These are phyloP conservation scores for Sterrhoptilus dennistouni DNA, from an alignment of 2,113 vertebrate genomes.

Conservation along the genomic window DNA sequence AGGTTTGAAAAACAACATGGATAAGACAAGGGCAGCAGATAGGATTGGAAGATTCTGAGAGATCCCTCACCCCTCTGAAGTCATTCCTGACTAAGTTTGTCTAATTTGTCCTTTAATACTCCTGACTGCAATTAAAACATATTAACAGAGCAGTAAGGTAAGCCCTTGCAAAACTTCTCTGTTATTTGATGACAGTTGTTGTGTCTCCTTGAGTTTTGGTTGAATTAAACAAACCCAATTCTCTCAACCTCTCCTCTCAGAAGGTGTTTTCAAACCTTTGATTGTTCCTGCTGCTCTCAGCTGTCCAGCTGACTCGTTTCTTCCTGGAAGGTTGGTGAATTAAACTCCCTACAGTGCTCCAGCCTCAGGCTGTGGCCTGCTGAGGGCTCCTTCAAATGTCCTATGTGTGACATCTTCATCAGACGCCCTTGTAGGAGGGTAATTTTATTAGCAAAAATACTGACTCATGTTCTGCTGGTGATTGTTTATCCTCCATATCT, in stretches of 20 bases:
- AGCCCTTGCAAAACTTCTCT: neutral
- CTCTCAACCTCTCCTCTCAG: neutral
- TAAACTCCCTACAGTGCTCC: neutral
- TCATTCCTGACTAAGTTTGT: neutral
- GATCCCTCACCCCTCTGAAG: neutral
- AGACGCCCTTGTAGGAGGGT: rapidly evolving
- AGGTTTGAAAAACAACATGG: neutral
- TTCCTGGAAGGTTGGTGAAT: neutral
- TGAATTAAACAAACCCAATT: neutral
- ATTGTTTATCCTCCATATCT: neutral
- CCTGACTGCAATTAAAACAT: neutral
- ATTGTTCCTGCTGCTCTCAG: neutral
- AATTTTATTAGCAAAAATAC: neutral
- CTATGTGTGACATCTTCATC: neutral
- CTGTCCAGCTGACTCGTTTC: neutral
- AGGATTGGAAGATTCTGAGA: neutral
- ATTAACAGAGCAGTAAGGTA: neutral
- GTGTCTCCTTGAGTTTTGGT: neutral
- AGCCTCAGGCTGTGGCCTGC: neutral
- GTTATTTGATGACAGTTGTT: neutral
- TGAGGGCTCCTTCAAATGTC: neutral
- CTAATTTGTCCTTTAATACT: neutral
- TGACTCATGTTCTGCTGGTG: neutral
- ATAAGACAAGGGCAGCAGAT: neutral
- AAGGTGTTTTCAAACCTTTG: conserved; percentile 8